phyloP scores from a whole-genome alignment of 2,113 vertebrate species.

The Daubentonia madagascariensis region DNA sequence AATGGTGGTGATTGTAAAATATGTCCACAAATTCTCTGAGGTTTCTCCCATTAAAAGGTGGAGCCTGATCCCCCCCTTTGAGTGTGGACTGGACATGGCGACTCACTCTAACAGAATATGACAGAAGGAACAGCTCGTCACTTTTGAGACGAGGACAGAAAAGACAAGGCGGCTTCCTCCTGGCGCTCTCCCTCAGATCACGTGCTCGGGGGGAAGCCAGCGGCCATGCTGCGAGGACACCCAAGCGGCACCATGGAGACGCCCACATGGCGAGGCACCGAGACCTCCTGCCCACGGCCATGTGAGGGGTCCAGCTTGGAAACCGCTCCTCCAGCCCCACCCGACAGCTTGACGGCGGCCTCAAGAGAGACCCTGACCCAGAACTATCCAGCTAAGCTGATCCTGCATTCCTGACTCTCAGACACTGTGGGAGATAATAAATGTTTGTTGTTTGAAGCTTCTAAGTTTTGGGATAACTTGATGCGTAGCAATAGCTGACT shows the following conservation, averaged over 20 bases:
- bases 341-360: neutral
- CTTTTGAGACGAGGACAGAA: rapidly evolving
- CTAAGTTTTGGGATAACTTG: neutral
- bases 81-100: rapidly evolving
- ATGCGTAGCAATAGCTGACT: neutral
- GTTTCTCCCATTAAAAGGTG: no score
- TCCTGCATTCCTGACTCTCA: neutral
- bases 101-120: neutral
- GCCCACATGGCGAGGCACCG: rapidly evolving
- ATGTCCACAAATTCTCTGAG: rapidly evolving
- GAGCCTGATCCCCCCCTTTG: neutral
- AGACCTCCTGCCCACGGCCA: neutral
- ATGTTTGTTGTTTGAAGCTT: neutral
- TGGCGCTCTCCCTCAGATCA: neutral
- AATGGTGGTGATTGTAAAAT: no score
- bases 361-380: rapidly evolving
- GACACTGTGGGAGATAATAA: neutral
- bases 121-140: rapidly evolving
- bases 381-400: neutral
- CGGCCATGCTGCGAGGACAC: rapidly evolving
- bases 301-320: no score
- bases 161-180: neutral
- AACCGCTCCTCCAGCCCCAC: neutral
- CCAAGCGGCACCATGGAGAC: rapidly evolving
- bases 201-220: neutral